These are phyloP conservation scores for Ploceus nigricollis DNA, from an alignment of 2,113 vertebrate species.

Conservation along the genomic window DNA sequence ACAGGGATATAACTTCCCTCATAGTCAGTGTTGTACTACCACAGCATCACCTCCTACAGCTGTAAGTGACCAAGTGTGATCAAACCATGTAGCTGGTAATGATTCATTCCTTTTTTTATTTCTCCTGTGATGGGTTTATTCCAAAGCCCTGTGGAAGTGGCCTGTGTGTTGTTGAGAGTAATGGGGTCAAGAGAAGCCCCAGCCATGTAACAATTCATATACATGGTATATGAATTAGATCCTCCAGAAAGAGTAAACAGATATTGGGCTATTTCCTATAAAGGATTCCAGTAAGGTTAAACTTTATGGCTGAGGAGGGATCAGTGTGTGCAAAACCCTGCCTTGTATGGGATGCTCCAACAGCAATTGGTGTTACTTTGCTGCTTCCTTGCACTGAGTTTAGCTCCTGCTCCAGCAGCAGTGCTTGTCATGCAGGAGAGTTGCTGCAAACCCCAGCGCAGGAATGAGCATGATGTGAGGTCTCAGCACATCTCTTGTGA, in stretches of 20 bases:
- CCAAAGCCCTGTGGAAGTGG: not conserved
- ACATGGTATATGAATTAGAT: not conserved
- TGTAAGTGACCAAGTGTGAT: not conserved
- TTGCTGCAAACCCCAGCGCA: not conserved
- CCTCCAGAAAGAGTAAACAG: not conserved
- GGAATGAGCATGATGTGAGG: not conserved
- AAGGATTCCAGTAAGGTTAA: not conserved
- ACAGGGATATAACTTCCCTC: not conserved
- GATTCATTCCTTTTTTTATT: not conserved
- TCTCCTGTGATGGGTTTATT: not conserved
- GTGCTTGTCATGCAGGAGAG: not conserved
- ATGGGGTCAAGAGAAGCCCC: not conserved
- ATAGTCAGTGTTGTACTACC: not conserved
- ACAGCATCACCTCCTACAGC: not conserved
- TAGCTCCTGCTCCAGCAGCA: not conserved
- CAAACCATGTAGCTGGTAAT: not conserved
- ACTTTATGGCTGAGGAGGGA: not conserved
- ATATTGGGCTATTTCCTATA: not conserved
- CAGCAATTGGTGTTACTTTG: not conserved
- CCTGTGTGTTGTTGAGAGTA: not conserved
- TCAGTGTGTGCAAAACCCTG: not conserved
- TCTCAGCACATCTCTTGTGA: not conserved
- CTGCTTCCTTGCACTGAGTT: not conserved
- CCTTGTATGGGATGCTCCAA: not conserved
- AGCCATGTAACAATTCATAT: not conserved